Evolutionary conservation across 1,140 invertebrate genomes (phyloP).

Genomic region (Acromyrmex heyeri): DNA sequence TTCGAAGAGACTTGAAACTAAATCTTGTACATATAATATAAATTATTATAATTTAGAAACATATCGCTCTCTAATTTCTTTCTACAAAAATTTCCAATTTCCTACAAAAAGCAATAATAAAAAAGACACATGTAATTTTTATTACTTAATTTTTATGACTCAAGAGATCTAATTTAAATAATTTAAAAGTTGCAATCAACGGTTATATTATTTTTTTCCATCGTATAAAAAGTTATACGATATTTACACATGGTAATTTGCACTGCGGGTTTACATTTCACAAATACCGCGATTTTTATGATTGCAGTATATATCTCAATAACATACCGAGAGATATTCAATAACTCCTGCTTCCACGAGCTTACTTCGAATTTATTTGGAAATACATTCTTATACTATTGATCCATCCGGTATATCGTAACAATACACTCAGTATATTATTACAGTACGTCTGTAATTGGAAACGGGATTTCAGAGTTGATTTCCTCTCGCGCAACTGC

Average conservation of each 20-base stretch:
- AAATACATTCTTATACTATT: slow-evolving; percentile 37
- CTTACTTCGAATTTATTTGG: slow-evolving; percentile 17
- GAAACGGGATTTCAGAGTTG: slow-evolving; percentile 35
- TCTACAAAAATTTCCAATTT: neutral
- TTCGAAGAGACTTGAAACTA: neutral
- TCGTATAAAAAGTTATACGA: slow-evolving; percentile 4
- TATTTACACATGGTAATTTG: neutral
- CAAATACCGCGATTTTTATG: slow-evolving; percentile 18
- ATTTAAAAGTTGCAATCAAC: neutral
- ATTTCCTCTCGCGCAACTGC: slow-evolving; percentile 18
- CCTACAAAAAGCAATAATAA: neutral
- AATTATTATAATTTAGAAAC: neutral
- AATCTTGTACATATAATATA: neutral
- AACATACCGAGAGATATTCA: neutral
- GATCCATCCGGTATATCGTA: slow-evolving; percentile 3
- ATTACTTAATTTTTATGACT: neutral
- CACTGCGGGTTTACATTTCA: neutral
- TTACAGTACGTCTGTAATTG: slow-evolving; percentile 40
- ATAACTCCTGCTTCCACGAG: neutral
- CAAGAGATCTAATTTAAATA: neutral
- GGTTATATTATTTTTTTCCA: neutral
- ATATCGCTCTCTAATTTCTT: neutral
- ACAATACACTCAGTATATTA: slow-evolving; percentile 25
- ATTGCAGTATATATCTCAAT: neutral
- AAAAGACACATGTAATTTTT: neutral